Evolutionary conservation across 2,888 invertebrate genomes (phyloP).

Genomic region (Synanthedon formicaeformis): DNA sequence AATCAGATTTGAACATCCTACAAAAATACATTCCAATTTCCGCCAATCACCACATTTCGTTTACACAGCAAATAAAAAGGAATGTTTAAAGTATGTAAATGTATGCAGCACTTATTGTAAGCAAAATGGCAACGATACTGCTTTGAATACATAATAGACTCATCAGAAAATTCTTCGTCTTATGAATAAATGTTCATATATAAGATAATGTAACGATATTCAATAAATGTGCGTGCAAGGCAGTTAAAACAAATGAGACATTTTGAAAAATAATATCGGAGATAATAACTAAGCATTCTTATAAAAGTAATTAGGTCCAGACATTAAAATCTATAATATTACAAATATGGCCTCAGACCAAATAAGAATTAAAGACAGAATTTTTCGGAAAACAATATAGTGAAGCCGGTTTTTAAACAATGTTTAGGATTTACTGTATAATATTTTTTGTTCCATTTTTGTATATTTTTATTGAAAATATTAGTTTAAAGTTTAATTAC

Average conservation of each 20-base stretch:
- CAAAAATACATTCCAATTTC: no score
- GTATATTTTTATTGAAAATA: no score
- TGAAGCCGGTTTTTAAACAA: no score
- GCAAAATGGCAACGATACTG: constrained; percentile 4
- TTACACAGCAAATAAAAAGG: neutral
- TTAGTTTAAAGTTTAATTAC: no score
- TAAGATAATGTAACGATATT: neutral
- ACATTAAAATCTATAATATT: constrained; percentile 5
- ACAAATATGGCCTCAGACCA: no score
- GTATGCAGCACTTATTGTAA: neutral
- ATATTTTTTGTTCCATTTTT: no score
- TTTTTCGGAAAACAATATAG: no score
- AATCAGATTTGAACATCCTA: no score
- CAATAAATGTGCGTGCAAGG: constrained; percentile 3
- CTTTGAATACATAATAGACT: constrained; percentile 5
- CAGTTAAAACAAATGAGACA: constrained; percentile 4
- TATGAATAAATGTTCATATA: constrained; percentile 4
- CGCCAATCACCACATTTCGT: no score
- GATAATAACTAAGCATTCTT: constrained; percentile 2
- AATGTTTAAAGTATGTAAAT: neutral
- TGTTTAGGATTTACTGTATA: no score
- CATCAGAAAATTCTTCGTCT: constrained; percentile 4
- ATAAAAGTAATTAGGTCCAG: constrained; percentile 1
- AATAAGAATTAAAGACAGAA: no score
- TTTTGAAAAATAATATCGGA: constrained; percentile 1